Evolutionary conservation across 2,113 vertebrate species (phyloP), one percentile per base, ranked within the genome.

Genomic region (Cyphomyrus discorhynchus): DNA sequence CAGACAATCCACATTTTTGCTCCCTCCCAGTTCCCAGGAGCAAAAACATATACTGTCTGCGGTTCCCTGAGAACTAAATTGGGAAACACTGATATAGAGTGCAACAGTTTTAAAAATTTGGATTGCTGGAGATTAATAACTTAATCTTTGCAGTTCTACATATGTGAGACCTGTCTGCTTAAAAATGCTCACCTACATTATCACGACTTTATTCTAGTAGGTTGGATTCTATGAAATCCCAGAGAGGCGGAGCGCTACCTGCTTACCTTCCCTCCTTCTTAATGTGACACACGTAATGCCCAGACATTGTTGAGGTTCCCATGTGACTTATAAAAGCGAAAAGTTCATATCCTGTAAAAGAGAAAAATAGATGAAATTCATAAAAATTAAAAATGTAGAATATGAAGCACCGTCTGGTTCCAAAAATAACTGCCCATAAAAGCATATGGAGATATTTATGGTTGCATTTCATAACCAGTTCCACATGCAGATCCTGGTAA

Each of bases 321-420:
- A 99, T 98, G 95, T 99, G 98, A 94, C 98, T 99, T 95, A 99
- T 97, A 94, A 99, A 98, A 24, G 97, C 98, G 91, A 99, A 98
- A 58, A 99, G 96, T 93, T 99, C 98, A 21, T 99, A 99, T 56
- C 96, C 98, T 99, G 92, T 83, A 62, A 84, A 39, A 85, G 52
- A 82, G 82, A 31, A 10, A 49, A 50, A 15, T 47, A 84, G 47
- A 53, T 50, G 13, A 31, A 83, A 45, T 45, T 47, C 82, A 24
- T 46, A n/a, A 47, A 45, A n/a, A 47, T 46, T 47, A 1, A 83
- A 47, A 83, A 24, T 47, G 21, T 42, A 4, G 39, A n/a, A 84
- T n/a, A 21, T 39, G 39, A 80, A 35, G 35, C 5, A 17, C 15
- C 13, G 21, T 19, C 74, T 80, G 13, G 6, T 17, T 80, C 74